phyloP scores from a whole-genome alignment of 2,113 vertebrate species.

The Brachyistius frenatus region DNA sequence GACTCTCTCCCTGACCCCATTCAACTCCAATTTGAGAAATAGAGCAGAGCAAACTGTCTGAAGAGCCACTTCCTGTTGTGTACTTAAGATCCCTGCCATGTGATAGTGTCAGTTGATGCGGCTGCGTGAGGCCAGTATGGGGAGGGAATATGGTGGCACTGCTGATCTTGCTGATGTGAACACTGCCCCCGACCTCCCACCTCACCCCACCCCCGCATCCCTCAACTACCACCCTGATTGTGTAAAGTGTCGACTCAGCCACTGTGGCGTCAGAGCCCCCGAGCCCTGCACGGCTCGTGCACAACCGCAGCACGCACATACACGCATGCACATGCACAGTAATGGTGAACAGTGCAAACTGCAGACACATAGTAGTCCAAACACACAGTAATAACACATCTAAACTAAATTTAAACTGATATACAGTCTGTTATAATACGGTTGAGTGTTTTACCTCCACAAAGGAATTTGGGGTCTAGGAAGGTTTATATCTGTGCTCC shows the following conservation, averaged over 20 bases:
- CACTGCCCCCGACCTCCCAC: not conserved
- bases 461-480: not conserved
- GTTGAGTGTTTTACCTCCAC: not conserved
- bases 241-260: slow-evolving; percentile 84
- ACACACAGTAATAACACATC: not conserved
- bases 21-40: slow-evolving; percentile 68
- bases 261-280: slow-evolving; percentile 63
- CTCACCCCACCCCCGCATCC: not conserved
- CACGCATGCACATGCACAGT: slow-evolving; percentile 13
- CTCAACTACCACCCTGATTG: slow-evolving; percentile 64
- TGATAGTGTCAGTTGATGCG: slow-evolving; percentile 73
- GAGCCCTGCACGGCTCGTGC: slow-evolving; percentile 40
- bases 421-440: not conserved
- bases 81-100: slow-evolving; percentile 80
- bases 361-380: not conserved
- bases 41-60: slow-evolving; percentile 77
- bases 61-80: slow-evolving; percentile 84
- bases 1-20: slow-evolving; percentile 37
- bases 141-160: slow-evolving; percentile 74
- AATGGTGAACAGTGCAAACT: not conserved
- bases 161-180: slow-evolving; percentile 82
- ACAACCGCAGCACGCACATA: slow-evolving; percentile 38
- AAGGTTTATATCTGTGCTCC: too few species aligned
- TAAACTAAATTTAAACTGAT: not conserved
- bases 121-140: slow-evolving; percentile 57